Percentiles rank a stretch among this genome's conserved stretches.
These are phyloP conservation scores for Syngnathus floridae DNA, from an alignment of 2,113 vertebrate genomes.

Conservation along the genomic window DNA sequence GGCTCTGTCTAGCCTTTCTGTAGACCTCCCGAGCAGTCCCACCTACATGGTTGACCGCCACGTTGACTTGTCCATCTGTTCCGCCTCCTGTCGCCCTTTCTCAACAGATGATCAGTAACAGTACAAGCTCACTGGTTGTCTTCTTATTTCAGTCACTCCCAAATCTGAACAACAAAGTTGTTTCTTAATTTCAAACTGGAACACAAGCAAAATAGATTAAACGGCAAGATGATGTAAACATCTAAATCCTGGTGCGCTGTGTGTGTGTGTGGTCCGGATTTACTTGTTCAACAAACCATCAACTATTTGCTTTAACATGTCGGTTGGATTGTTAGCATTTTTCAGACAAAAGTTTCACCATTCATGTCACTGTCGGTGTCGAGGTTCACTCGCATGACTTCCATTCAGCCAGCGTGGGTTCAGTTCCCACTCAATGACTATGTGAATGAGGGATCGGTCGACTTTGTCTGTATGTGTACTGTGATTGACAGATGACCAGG, in stretches of 20 bases:
- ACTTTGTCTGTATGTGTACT: not conserved
- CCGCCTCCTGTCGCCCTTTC: not conserved
- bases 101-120: not conserved
- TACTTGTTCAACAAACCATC: slow-evolving; percentile 3
- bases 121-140: not conserved
- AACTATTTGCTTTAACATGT: slow-evolving; percentile 2
- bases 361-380: not conserved
- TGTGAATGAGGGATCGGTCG: not conserved
- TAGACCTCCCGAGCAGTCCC: not conserved
- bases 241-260: not conserved
- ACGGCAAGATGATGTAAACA: not conserved
- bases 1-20: not conserved
- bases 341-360: slow-evolving; percentile 26
- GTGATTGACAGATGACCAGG: not conserved
- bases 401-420: not conserved
- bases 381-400: slow-evolving; percentile 2
- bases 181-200: not conserved
- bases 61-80: not conserved
- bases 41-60: not conserved
- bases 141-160: not conserved
- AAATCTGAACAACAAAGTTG: not conserved
- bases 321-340: slow-evolving; percentile 13
- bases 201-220: not conserved
- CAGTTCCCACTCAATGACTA: not conserved
- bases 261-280: not conserved